Base-by-base conservation (phyloP, 2,113 vertebrate genomes). In the Ochotona curzoniae region DNA sequence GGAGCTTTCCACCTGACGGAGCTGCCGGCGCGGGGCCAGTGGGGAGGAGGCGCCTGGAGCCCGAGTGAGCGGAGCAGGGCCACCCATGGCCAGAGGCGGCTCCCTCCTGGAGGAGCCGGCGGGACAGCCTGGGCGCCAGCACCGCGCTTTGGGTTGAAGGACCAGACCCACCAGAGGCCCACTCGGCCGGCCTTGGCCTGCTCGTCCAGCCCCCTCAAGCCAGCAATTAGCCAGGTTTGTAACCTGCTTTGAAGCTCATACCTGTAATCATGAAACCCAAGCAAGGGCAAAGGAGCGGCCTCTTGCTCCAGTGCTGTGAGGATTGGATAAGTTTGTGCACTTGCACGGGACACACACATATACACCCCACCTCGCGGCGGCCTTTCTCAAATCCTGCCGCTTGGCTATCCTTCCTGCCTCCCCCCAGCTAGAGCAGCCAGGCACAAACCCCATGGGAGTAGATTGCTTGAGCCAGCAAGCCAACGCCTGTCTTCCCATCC, bases 1-100 rank as follows among this genome's bases (percentile, higher is more conserved):
- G 28, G 60, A 47, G n/a, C 57, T 63, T 87, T 70, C 63, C 97
- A 97, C 98, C 98, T 96, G 97, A 9, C 90, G 0, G n/a, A 84
- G 83, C 94, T 26, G 87, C 78, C 73, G 6, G 38, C 38, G 32
- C 90, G 0, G 2, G 57, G 57, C 81, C 47, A 0, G 9, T 7
- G 63, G 60, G 10, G 54, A 74, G 63, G 63, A 61, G 73, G 69
- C 14, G 30, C 28, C 23, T 3, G 2, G 66, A 57, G n/a, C 54
- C 74, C 0, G 7, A 44, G 18, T 69, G 1, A 4, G 38, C 38
- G 2, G 0, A 28, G 26, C 47, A 67, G 75, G 12, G 67, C 75
- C 85, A 73, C 47, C 49, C 7, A 32, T 13, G 21, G n/a, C 66
- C 66, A 9, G 79, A 89, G 35, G 32, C 26, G 60, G 64, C 87